Conservation (phyloP, 2,888 invertebrate species). For the Cataglyphis rosenhaueri region DNA sequence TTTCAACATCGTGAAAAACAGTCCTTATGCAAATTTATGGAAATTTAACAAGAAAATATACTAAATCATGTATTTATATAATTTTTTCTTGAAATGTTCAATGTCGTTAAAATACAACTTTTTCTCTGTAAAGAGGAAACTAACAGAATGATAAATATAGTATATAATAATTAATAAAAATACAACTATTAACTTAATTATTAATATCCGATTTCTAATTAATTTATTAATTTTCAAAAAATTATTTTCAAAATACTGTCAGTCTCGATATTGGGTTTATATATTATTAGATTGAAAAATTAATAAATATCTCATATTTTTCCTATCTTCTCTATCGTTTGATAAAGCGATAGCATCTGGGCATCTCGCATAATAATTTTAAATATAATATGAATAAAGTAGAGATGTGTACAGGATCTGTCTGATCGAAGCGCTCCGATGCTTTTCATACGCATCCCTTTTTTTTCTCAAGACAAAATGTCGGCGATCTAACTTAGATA, state of each 20-base stretch:
- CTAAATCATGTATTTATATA: background rate
- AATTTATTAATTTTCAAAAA: background rate
- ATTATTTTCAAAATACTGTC: background rate
- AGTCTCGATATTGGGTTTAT: background rate
- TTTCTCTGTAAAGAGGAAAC: background rate
- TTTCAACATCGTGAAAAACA: constrained; percentile 25
- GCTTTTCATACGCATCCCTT: background rate
- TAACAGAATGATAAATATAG: background rate
- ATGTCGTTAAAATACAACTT: constrained; percentile 1
- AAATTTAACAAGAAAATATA: constrained; percentile 7
- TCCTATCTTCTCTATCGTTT: background rate
- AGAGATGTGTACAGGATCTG: background rate
- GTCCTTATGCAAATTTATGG: constrained; percentile 30
- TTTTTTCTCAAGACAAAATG: background rate
- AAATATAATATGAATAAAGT: background rate
- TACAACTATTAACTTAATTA: background rate
- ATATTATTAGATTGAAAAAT: constrained; percentile 9
- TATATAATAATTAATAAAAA: background rate
- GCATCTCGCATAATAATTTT: background rate
- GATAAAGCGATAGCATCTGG: background rate
- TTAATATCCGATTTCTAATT: background rate
- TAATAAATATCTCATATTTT: background rate
- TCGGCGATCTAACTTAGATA: constrained; percentile 9
- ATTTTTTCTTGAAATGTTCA: constrained; percentile 11
- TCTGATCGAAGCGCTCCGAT: background rate